A percentile compares a stretch with the other conserved stretches of the same genome.
Conservation (phyloP, 2,113 vertebrate genomes). For the Bos indicus region DNA sequence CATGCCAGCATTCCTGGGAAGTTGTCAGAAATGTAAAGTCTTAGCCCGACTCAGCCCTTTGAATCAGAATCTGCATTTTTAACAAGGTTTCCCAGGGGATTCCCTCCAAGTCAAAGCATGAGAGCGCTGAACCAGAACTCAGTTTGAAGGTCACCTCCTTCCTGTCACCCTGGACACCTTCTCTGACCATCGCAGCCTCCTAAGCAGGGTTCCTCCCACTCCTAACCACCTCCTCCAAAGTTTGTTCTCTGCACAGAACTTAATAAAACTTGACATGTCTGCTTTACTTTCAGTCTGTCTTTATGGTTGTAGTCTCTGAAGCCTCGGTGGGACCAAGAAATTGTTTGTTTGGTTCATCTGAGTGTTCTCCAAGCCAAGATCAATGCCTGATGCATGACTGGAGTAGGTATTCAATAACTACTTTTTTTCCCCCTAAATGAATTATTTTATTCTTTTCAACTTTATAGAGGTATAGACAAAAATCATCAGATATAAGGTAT, state of each 20-base stretch:
- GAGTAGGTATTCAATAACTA: background rate
- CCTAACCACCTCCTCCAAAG: background rate
- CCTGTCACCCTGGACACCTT: background rate
- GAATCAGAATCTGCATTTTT: background rate
- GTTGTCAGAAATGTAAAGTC: background rate
- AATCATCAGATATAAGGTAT: background rate
- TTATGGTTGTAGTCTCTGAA: background rate
- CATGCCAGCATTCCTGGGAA: no score
- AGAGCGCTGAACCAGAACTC: background rate
- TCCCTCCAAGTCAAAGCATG: background rate
- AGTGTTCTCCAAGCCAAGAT: background rate
- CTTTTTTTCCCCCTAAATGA: background rate
- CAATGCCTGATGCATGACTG: background rate
- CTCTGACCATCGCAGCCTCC: background rate
- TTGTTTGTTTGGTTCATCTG: background rate
- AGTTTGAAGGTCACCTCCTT: background rate
- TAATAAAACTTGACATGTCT: background rate
- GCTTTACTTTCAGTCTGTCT: background rate
- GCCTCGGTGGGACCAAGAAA: background rate
- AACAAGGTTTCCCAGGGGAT: background rate
- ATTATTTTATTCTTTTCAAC: background rate
- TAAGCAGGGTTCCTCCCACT: background rate
- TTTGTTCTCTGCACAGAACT: background rate
- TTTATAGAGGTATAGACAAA: background rate
- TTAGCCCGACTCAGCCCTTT: background rate